phyloP scores from a whole-genome alignment of 2,888 invertebrate species.

The Ennomos fuscantarius region DNA sequence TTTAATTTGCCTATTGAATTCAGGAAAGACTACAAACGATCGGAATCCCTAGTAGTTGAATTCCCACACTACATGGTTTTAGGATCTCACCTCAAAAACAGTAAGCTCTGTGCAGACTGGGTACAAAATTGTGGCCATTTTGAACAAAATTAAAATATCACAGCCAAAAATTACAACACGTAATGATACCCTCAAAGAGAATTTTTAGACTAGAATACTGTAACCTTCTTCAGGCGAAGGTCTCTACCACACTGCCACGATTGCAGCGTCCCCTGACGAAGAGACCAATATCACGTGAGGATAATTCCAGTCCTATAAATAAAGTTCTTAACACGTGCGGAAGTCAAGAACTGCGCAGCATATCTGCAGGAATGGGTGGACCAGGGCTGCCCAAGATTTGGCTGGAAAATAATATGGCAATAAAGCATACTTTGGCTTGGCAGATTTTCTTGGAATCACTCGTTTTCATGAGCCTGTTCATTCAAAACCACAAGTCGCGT shows the following conservation, averaged over 20 bases:
- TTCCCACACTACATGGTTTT: not conserved
- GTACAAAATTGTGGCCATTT: slow-evolving; percentile 25
- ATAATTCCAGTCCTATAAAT: slow-evolving; percentile 13
- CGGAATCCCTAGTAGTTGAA: no score
- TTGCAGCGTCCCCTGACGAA: slow-evolving; percentile 7
- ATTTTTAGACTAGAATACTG: not conserved
- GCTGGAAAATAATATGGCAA: not conserved
- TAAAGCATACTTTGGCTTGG: no score
- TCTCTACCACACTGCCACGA: slow-evolving; percentile 3
- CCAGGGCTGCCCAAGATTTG: not conserved
- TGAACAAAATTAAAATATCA: not conserved
- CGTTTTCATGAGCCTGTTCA: no score
- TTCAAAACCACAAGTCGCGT: no score
- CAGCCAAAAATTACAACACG: not conserved
- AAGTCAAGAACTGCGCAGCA: slow-evolving; percentile 18
- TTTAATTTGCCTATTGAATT: no score
- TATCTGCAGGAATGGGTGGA: slow-evolving; percentile 1
- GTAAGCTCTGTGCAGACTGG: slow-evolving; percentile 10
- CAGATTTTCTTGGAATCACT: no score
- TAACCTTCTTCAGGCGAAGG: slow-evolving; percentile 2
- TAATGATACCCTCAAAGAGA: not conserved
- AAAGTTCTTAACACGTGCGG: slow-evolving; percentile 1
- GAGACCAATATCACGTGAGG: slow-evolving; percentile 12
- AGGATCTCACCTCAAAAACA: slow-evolving; percentile 21
- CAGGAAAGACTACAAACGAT: no score